Evolutionary conservation across 2,113 vertebrate genomes (phyloP).

Genomic region (Asarcornis scutulata): DNA sequence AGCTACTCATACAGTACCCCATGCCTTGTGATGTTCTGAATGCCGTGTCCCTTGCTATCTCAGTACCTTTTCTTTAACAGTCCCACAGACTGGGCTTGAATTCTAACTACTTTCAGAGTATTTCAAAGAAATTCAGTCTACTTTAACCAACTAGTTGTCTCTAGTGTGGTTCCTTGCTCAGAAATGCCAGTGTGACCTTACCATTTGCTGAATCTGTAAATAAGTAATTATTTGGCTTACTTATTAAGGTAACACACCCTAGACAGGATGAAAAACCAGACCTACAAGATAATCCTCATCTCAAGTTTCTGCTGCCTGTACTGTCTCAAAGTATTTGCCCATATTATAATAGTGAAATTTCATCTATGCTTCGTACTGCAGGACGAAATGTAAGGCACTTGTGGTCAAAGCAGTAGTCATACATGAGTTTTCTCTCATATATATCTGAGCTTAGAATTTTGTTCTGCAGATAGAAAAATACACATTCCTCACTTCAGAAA

Average conservation of each 20-base stretch:
- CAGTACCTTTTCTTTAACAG: neutral
- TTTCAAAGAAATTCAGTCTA: neutral
- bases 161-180: slow-evolving; percentile 7
- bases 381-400: neutral
- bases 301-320: slow-evolving; percentile 59
- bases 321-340: slow-evolving; percentile 14
- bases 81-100: neutral
- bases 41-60: neutral
- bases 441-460: neutral
- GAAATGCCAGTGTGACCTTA: slow-evolving; percentile 62
- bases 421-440: neutral
- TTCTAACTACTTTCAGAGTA: neutral
- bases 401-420: neutral
- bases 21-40: neutral
- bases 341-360: slow-evolving; percentile 6
- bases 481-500: neutral
- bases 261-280: slow-evolving; percentile 73
- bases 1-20: neutral
- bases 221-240: slow-evolving; percentile 77
- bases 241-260: slow-evolving; percentile 76
- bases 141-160: neutral
- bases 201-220: slow-evolving; percentile 74
- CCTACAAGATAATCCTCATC: slow-evolving; percentile 69
- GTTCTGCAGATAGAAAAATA: neutral
- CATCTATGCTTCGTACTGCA: neutral